A percentile compares a stretch with the other conserved stretches of the same genome.
Conservation (phyloP, 2,797 vertebrate genomes). For the Staurois parvus region DNA sequence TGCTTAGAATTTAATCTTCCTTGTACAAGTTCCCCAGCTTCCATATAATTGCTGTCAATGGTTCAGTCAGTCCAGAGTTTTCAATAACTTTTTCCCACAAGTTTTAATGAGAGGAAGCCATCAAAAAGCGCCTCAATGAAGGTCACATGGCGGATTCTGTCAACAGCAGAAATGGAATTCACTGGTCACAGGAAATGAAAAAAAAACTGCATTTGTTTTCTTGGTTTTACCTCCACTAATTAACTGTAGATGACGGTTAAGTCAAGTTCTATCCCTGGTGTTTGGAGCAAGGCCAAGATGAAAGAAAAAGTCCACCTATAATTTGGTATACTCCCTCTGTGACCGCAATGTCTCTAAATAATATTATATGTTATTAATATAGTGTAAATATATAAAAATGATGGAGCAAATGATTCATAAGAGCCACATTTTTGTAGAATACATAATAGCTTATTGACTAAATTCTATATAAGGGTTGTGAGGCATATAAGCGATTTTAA, state of each 20-base stretch:
- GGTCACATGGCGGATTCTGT: slow-evolving; percentile 34
- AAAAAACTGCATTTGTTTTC: slow-evolving; percentile 21
- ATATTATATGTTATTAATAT: background rate
- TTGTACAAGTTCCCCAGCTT: background rate
- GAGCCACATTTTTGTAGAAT: too few relatives aligned
- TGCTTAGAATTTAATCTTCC: background rate
- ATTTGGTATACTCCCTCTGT: background rate
- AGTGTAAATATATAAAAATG: background rate
- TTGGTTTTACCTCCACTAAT: slow-evolving; percentile 28
- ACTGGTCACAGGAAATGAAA: slow-evolving; percentile 53
- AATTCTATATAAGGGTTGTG: background rate
- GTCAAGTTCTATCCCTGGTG: background rate
- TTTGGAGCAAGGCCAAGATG: background rate
- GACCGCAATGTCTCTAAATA: background rate
- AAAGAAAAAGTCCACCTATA: background rate
- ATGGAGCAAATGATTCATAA: background rate
- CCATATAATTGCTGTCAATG: background rate
- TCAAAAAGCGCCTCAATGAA: slow-evolving; percentile 4
- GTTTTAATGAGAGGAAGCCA: slow-evolving; percentile 9
- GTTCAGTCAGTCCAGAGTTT: background rate
- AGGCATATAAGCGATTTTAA: background rate
- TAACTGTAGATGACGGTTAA: slow-evolving; percentile 30
- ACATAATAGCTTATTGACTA: background rate
- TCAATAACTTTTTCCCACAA: slow-evolving; percentile 12
- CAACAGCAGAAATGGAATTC: slow-evolving; percentile 28